These are phyloP conservation scores for Pachydiplax longipennis DNA, from an alignment of 2,888 invertebrate species.

Conservation along the genomic window DNA sequence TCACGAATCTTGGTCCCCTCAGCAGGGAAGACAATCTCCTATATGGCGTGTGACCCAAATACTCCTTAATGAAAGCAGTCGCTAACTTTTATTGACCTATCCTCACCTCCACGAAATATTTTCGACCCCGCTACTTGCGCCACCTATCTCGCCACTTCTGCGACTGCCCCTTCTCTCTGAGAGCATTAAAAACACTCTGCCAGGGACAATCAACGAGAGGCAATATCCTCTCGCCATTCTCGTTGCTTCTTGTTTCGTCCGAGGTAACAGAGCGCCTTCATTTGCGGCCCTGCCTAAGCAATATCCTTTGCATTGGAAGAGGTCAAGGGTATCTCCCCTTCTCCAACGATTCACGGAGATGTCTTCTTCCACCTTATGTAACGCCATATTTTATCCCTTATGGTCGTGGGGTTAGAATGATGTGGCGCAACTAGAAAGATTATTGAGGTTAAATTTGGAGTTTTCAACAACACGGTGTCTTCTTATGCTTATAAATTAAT, in stretches of 20 bases:
- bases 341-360: neutral
- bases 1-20: neutral
- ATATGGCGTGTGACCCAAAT: neutral
- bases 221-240: neutral
- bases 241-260: neutral
- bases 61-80: neutral
- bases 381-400: no score
- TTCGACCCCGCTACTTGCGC: neutral
- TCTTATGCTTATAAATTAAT: no score
- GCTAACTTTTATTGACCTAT: neutral
- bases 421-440: no score
- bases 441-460: no score
- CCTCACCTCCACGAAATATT: neutral
- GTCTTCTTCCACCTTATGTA: no score
- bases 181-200: neutral
- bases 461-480: no score
- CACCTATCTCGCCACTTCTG: neutral
- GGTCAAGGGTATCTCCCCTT: neutral
- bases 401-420: no score
- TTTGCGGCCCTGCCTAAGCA: neutral
- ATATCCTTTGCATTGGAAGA: neutral
- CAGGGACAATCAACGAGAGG: neutral
- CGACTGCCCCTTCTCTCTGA: neutral
- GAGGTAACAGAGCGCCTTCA: neutral
- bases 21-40: neutral